Base-by-base conservation (phyloP, 2,113 vertebrate genomes). In the Pollachius pollachius region DNA sequence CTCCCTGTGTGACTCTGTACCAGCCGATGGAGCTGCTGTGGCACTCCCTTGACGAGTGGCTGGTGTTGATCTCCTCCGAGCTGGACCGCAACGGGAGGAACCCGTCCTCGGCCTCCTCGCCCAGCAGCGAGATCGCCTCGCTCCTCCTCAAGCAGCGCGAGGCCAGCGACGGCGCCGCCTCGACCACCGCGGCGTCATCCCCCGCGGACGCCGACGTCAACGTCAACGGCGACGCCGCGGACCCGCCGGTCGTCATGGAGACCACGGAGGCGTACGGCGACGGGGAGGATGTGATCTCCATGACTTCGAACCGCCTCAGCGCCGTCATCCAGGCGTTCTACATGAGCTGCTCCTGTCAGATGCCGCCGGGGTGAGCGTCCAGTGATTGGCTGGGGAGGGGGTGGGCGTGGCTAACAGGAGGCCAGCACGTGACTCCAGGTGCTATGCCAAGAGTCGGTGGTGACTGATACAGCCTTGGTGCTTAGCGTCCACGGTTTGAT, bases 321-420 rank as follows among this genome's bases (percentile, higher is more conserved):
- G 96, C 97, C 73, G 97, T 99, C 81, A 99, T 98, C 87, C 97
- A 99, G 84, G 96, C 95, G 16, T 99, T 98, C 88, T 99, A 99
- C 79, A 94, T 98, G 95, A 96, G 96, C 92, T 99, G 96, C 75
- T 99, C 97, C 73, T 99, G 96, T 88, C 97, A 98, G 92, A 99
- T 99, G 96, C 97, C 97, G 81, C 95, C 92, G 62, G 95, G 96
- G 97, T 96, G 91, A 92, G 94, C 77, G 76, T 77, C 11, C 62
- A 81, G 79, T 18, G 23, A 23, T 23, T 23, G 23, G 23, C 23
- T 23, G 23, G 23, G 23, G 23, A 23, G 23, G 23, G 23, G 23
- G 23, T 23, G 23, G 23, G 11, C 77, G 62, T 21, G 4, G 30
- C 30, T 34, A 34, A 34, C 30, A 7, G 30, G 30, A 34, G 30